Conservation (phyloP, 2,113 vertebrate genomes). For the Crotalus horridus region DNA sequence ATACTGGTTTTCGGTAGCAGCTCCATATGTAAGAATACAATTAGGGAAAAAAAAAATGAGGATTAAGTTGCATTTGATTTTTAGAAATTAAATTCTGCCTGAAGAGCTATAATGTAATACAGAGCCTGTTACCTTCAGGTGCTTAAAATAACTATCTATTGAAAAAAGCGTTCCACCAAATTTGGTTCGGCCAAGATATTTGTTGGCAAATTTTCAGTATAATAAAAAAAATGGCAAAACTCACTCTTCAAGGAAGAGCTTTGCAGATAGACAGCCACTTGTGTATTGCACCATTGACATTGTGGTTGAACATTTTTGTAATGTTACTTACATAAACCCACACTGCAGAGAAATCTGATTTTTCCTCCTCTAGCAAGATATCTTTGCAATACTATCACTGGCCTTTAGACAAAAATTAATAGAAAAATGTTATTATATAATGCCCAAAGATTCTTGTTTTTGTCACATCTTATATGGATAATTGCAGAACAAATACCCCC, state of each 20-base stretch:
- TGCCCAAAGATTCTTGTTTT: conserved; percentile 39
- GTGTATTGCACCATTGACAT: conserved; percentile 10
- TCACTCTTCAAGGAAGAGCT: conserved; percentile 32
- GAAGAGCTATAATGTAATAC: neutral
- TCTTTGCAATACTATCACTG: conserved; percentile 21
- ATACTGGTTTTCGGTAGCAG: neutral
- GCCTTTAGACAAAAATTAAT: conserved; percentile 20
- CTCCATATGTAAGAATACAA: neutral
- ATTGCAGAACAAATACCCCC: neutral
- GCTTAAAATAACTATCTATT: neutral
- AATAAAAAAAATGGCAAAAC: conserved; percentile 32
- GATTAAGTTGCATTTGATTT: neutral
- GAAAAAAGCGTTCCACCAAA: neutral
- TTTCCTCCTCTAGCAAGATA: conserved; percentile 36
- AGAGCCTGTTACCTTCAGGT: neutral
- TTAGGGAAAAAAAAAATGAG: neutral
- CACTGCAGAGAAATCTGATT: conserved; percentile 24
- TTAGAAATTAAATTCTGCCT: neutral
- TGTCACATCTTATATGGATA: conserved; percentile 14
- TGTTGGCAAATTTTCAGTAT: conserved; percentile 26
- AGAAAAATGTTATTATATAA: conserved; percentile 22
- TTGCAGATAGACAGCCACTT: neutral
- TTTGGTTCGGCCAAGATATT: conserved; percentile 22
- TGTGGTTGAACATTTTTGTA: conserved; percentile 24
- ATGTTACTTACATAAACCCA: conserved; percentile 12